Base-by-base conservation (phyloP, 2,888 invertebrate genomes). In the Pseudeuparius sepicola region DNA sequence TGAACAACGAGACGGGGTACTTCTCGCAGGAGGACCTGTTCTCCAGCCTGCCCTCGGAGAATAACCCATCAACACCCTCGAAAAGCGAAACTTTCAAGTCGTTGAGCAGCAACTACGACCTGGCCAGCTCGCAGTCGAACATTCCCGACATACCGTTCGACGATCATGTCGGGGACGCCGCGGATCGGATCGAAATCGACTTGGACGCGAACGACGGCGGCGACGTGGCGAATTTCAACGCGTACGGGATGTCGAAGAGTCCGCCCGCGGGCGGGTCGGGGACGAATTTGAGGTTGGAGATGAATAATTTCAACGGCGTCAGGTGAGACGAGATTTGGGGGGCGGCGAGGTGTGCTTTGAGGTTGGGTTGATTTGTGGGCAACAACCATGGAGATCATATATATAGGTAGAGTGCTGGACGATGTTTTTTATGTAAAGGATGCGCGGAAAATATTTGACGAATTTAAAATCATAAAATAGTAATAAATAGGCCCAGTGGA, bases 321-420 rank as follows among this genome's bases (percentile, higher is more conserved):
- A 56, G 56, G 50, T 59, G 58, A 59, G 47, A 49, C 44, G 38
- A 44, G 42, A 39, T 47, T 32, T n/a, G n/a, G n/a, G n/a, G n/a
- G n/a, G n/a, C n/a, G n/a, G n/a, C n/a, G n/a, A n/a, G n/a, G n/a
- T n/a, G n/a, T n/a, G n/a, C n/a, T n/a, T n/a, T n/a, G n/a, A n/a
- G n/a, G n/a, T n/a, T n/a, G n/a, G n/a, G n/a, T n/a, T n/a, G n/a
- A n/a, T n/a, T n/a, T n/a, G n/a, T n/a, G n/a, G n/a, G n/a, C n/a
- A n/a, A n/a, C n/a, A n/a, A n/a, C n/a, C n/a, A n/a, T n/a, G n/a
- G n/a, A n/a, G n/a, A n/a, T n/a, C n/a, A n/a, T n/a, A n/a, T n/a
- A n/a, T n/a, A n/a, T n/a, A n/a, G n/a, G n/a, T n/a, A n/a, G n/a
- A n/a, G n/a, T n/a, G n/a, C n/a, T n/a, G n/a, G n/a, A n/a, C n/a